These are phyloP conservation scores for Micromys minutus DNA, from an alignment of 2,113 vertebrate genomes.

Conservation along the genomic window DNA sequence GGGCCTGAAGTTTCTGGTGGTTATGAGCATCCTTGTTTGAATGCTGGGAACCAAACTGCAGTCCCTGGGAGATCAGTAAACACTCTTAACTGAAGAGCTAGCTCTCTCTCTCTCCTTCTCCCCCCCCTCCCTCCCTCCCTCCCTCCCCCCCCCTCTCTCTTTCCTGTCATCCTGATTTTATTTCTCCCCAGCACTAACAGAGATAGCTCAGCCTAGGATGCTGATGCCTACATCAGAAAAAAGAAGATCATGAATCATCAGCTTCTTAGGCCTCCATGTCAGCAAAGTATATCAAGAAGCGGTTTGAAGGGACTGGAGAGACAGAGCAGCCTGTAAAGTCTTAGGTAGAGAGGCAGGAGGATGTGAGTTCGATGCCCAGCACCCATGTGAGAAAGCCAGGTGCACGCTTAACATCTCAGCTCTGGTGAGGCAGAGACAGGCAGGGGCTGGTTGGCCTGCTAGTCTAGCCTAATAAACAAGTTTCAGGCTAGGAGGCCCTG, in stretches of 20 bases:
- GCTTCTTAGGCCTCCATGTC: conserved; percentile 42
- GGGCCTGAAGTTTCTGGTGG: neutral
- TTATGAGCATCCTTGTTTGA: neutral
- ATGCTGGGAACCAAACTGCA: neutral
- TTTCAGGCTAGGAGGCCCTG: neutral
- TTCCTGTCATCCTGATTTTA: neutral
- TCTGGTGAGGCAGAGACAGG: neutral
- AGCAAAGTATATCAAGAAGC: conserved; percentile 33
- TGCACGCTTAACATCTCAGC: neutral
- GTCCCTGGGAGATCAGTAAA: neutral
- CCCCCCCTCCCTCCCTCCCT: no score
- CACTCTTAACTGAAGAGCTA: neutral
- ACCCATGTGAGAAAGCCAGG: neutral
- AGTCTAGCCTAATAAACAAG: neutral
- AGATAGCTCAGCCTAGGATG: neutral
- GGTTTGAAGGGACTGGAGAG: neutral
- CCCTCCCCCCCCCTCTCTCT: no score
- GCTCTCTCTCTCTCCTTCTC: no score
- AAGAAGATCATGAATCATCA: neutral
- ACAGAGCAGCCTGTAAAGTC: neutral
- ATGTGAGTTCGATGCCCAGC: no score
- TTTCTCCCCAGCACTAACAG: neutral
- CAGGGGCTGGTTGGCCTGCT: no score
- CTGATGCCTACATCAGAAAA: neutral
- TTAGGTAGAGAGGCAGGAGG: neutral